Conservation (phyloP, 2,797 vertebrate species). For the Rhincodon typus region DNA sequence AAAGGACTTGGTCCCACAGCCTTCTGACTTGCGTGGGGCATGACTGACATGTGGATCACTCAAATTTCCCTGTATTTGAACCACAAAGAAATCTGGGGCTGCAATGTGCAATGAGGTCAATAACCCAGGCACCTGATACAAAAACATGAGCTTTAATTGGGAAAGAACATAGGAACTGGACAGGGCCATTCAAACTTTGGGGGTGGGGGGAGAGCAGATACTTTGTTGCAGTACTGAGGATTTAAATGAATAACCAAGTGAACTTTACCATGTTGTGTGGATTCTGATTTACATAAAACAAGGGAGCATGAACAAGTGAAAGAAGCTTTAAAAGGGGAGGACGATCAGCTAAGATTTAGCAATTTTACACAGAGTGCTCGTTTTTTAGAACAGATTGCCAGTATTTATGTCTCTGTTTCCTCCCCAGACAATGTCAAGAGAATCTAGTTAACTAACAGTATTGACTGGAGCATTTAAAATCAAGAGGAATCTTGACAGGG, state of each 20-base stretch:
- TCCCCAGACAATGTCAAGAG: background rate
- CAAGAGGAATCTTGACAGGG: too few relatives aligned
- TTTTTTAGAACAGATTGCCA: background rate
- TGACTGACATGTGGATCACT: background rate
- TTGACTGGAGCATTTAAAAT: too few relatives aligned
- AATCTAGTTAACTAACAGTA: background rate
- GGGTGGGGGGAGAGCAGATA: background rate
- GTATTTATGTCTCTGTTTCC: too few relatives aligned
- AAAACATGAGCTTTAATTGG: background rate
- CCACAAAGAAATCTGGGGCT: too few relatives aligned
- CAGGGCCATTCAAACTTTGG: too few relatives aligned
- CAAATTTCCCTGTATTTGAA: background rate
- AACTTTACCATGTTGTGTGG: background rate
- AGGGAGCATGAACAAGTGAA: background rate
- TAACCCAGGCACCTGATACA: background rate
- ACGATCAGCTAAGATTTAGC: background rate
- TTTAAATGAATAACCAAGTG: background rate
- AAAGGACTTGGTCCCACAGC: too few relatives aligned
- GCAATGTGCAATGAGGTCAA: background rate
- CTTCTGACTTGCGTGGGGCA: too few relatives aligned
- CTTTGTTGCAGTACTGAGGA: background rate
- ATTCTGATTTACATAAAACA: background rate
- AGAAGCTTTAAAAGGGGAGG: background rate
- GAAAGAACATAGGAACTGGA: too few relatives aligned
- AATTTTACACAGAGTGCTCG: background rate